Evolutionary conservation across 2,797 vertebrate genomes (phyloP).

Genomic region (Cacajao melanocephalus): DNA sequence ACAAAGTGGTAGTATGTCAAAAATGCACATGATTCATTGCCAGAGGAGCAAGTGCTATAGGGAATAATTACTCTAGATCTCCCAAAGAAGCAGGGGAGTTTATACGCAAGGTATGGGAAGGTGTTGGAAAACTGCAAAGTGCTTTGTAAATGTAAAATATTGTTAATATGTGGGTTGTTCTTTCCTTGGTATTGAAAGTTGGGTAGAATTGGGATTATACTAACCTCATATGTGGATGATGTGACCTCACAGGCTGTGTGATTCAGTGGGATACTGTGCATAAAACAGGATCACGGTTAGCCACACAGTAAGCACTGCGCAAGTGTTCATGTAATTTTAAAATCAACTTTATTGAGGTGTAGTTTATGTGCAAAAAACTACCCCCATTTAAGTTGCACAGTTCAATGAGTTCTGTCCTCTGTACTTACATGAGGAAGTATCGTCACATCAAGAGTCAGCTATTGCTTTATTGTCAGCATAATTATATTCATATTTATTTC

Average conservation of each 20-base stretch:
- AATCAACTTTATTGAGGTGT: neutral
- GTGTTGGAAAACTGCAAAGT: neutral
- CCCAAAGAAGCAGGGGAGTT: neutral
- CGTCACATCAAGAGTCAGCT: neutral
- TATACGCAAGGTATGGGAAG: neutral
- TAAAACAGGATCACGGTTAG: fast-evolving
- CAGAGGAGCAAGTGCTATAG: neutral
- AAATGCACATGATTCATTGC: neutral
- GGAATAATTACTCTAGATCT: neutral
- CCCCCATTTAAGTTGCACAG: fast-evolving
- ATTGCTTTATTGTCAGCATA: fast-evolving
- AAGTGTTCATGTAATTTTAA: neutral
- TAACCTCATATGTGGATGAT: neutral
- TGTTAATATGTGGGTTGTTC: no score
- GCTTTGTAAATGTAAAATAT: neutral
- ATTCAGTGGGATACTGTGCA: fast-evolving
- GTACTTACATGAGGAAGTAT: fast-evolving
- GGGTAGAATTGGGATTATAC: neutral
- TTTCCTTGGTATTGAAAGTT: neutral
- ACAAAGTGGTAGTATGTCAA: neutral
- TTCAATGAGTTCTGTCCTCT: neutral
- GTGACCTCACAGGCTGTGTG: neutral
- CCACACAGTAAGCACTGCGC: fast-evolving
- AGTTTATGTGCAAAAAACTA: neutral
- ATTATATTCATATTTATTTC: neutral